A percentile compares a stretch with the other conserved stretches of the same genome.
phyloP scores from a whole-genome alignment of 2,888 invertebrate genomes.

The Campopleginae sp. region DNA sequence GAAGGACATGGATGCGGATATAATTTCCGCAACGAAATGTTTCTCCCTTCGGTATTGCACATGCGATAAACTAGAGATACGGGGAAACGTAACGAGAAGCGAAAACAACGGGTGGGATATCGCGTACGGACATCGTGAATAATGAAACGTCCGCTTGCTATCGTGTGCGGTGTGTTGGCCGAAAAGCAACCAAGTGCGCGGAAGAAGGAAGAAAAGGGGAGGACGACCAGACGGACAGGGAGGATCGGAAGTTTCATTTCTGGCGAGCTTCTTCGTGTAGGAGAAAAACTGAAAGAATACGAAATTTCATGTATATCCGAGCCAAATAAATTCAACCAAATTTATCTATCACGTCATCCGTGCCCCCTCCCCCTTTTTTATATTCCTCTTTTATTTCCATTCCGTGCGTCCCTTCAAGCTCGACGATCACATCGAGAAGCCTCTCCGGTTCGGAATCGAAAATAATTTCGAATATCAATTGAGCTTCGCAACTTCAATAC shows the following conservation, averaged over 20 bases:
- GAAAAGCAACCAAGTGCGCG: constrained; percentile 9
- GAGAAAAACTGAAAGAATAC: constrained; percentile 30
- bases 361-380: background rate
- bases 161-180: constrained; percentile 39
- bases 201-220: constrained; percentile 2
- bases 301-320: constrained; percentile 33
- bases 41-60: constrained; percentile 29
- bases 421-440: background rate
- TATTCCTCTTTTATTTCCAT: background rate
- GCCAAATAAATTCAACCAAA: constrained; percentile 62
- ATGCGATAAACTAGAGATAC: constrained; percentile 40
- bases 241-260: constrained; percentile 25
- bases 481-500: background rate
- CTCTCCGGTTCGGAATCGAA: background rate
- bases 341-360: constrained; percentile 59
- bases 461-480: background rate
- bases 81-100: constrained; percentile 39
- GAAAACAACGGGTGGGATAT: constrained; percentile 37
- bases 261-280: constrained; percentile 41
- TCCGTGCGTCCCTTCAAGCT: background rate
- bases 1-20: constrained; percentile 44
- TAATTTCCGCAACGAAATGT: constrained; percentile 59
- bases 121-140: constrained; percentile 57
- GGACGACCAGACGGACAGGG: background rate
- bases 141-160: constrained; percentile 53